Evolutionary conservation across 2,797 vertebrate genomes (phyloP).

Genomic region (Tokudaia muenninki): DNA sequence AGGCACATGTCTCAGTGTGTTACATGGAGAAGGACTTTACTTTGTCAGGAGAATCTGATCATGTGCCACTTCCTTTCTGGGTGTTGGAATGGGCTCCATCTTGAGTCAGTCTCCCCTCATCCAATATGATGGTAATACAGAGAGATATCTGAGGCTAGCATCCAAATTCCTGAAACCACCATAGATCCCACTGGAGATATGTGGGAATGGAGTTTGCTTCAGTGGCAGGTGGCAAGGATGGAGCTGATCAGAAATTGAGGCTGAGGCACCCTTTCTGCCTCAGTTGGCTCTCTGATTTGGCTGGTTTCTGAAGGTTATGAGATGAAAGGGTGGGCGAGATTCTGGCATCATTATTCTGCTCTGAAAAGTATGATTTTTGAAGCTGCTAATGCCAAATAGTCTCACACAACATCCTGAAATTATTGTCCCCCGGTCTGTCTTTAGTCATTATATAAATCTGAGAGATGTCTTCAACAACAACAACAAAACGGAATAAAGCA

Average conservation of each 20-base stretch:
- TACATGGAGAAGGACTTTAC: slow-evolving; percentile 47
- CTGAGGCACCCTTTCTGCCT: neutral
- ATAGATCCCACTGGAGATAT: neutral
- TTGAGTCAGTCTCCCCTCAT: slow-evolving; percentile 27
- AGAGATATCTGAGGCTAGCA: neutral
- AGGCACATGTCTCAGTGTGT: slow-evolving; percentile 63
- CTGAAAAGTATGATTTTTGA: neutral
- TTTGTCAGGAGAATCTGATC: slow-evolving; percentile 66
- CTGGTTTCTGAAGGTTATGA: slow-evolving; percentile 13
- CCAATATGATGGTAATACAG: neutral
- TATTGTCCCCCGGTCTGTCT: neutral
- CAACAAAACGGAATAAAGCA: neutral
- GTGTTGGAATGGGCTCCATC: slow-evolving; percentile 30
- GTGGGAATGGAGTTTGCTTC: neutral
- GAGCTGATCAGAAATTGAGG: slow-evolving; percentile 31
- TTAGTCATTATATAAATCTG: neutral
- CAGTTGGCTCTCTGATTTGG: neutral
- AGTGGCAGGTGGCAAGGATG: neutral
- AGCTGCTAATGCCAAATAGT: slow-evolving; percentile 12
- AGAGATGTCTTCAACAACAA: neutral
- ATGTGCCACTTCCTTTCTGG: slow-evolving; percentile 50
- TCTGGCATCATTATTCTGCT: neutral
- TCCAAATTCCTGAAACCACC: neutral
- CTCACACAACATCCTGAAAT: neutral
- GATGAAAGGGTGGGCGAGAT: slow-evolving; percentile 64